phyloP scores from a whole-genome alignment of 2,888 invertebrate genomes.

The Neoscelio sp. region DNA sequence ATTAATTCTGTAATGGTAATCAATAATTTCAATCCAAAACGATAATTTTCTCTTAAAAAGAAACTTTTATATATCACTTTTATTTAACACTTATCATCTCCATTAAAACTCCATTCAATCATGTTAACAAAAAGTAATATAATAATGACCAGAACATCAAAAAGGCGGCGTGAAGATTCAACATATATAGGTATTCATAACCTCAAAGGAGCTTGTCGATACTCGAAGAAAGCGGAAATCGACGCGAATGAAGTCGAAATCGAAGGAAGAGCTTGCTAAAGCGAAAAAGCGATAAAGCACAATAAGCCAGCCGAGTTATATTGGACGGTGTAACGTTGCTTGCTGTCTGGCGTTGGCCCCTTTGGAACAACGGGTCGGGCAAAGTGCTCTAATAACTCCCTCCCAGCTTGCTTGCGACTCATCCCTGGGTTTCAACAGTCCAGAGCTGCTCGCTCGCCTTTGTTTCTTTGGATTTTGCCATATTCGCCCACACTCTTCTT shows the following conservation, averaged over 20 bases:
- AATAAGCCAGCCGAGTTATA: conserved; percentile 78
- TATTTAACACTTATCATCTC: background rate
- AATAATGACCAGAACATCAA: conserved; percentile 5
- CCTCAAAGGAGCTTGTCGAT: conserved; percentile 35
- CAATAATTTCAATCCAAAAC: too few relatives aligned
- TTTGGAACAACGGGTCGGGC: conserved; percentile 73
- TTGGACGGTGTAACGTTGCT: conserved; percentile 77
- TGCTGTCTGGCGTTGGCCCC: conserved; percentile 70
- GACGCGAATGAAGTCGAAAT: conserved; percentile 61
- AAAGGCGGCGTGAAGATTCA: conserved; percentile 5
- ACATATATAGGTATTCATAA: conserved; percentile 38
- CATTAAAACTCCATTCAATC: background rate
- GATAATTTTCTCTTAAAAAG: too few relatives aligned
- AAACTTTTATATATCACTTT: too few relatives aligned
- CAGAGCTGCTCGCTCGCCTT: conserved; percentile 65
- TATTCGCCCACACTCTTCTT: conserved; percentile 70
- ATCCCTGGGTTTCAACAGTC: conserved; percentile 61
- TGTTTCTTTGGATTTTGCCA: conserved; percentile 73
- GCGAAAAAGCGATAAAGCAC: conserved; percentile 75
- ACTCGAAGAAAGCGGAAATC: conserved; percentile 48
- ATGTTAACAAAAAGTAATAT: conserved; percentile 19
- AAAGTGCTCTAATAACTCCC: conserved; percentile 79
- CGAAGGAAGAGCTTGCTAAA: conserved; percentile 71
- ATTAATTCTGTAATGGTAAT: too few relatives aligned
- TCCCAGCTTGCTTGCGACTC: conserved; percentile 68